Percentiles rank a stretch among this genome's conserved stretches.
phyloP scores from a whole-genome alignment of 2,797 vertebrate genomes.

The Pantherophis vulpinus region DNA sequence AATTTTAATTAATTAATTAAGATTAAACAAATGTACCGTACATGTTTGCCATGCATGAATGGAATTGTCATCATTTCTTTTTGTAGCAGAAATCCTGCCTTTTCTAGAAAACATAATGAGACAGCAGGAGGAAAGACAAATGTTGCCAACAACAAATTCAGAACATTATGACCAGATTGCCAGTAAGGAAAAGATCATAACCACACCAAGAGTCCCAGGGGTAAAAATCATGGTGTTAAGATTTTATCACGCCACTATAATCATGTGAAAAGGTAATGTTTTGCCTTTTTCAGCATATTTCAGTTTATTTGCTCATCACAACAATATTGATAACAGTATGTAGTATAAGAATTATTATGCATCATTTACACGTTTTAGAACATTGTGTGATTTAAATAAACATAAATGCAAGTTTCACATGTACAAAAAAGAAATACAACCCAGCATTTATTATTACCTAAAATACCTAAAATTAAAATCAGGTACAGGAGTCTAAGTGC shows the following conservation, averaged over 20 bases:
- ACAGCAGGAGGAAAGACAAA: neutral
- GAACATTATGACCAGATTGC: neutral
- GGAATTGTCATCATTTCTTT: neutral
- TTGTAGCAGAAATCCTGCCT: neutral
- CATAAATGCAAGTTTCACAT: neutral
- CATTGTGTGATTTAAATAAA: neutral
- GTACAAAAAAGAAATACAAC: neutral
- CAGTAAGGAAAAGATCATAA: neutral
- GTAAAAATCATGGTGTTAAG: neutral
- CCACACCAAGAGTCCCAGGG: neutral
- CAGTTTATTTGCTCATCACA: neutral
- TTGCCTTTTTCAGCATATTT: neutral
- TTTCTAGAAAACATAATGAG: neutral
- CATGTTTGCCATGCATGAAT: neutral
- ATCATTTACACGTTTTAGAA: neutral
- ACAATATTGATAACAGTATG: neutral
- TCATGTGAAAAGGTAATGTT: neutral
- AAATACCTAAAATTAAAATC: neutral
- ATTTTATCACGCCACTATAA: neutral
- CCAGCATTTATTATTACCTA: neutral
- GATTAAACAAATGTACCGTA: neutral
- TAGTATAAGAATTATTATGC: neutral
- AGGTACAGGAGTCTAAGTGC: neutral
- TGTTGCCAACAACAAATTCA: neutral
- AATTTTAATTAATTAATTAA: neutral